A percentile compares a stretch with the other conserved stretches of the same genome.
Conservation (phyloP, 2,888 invertebrate species). For the Chalcis sispes region DNA sequence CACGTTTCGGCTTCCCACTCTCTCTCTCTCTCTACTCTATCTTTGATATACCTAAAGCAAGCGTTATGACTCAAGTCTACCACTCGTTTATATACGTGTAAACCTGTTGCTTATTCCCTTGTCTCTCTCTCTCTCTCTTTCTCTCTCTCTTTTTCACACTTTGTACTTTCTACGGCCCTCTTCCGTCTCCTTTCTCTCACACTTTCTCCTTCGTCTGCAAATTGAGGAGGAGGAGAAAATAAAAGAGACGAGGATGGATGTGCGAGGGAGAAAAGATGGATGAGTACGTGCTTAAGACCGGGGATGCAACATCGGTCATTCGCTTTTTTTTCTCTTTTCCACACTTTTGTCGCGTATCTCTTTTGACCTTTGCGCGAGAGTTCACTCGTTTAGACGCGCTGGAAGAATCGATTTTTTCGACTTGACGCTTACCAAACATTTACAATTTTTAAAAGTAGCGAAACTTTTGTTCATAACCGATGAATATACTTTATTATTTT, state of each 20-base stretch:
- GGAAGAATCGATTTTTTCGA: too few relatives aligned
- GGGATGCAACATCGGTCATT: background rate
- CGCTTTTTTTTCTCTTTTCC: background rate
- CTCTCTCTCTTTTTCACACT: slow-evolving; percentile 54
- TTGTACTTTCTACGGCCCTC: slow-evolving; percentile 50
- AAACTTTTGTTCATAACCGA: too few relatives aligned
- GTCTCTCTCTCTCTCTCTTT: slow-evolving; percentile 59
- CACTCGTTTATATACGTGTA: slow-evolving; percentile 56
- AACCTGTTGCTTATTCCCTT: slow-evolving; percentile 73
- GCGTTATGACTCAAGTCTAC: slow-evolving; percentile 58
- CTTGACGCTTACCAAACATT: too few relatives aligned
- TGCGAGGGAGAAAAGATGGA: slow-evolving; percentile 6
- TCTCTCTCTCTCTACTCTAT: slow-evolving; percentile 63
- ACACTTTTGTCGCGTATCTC: background rate
- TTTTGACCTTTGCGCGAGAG: background rate
- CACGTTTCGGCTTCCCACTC: slow-evolving; percentile 15
- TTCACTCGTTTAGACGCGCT: background rate
- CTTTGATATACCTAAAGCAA: slow-evolving; percentile 59
- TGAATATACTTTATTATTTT: too few relatives aligned
- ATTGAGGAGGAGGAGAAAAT: background rate
- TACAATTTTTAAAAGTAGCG: too few relatives aligned
- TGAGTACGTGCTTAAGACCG: background rate
- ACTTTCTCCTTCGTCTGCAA: background rate
- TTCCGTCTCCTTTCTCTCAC: background rate
- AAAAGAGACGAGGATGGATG: background rate